Conservation (phyloP, 1,140 invertebrate genomes). For the Cepaea nemoralis region DNA sequence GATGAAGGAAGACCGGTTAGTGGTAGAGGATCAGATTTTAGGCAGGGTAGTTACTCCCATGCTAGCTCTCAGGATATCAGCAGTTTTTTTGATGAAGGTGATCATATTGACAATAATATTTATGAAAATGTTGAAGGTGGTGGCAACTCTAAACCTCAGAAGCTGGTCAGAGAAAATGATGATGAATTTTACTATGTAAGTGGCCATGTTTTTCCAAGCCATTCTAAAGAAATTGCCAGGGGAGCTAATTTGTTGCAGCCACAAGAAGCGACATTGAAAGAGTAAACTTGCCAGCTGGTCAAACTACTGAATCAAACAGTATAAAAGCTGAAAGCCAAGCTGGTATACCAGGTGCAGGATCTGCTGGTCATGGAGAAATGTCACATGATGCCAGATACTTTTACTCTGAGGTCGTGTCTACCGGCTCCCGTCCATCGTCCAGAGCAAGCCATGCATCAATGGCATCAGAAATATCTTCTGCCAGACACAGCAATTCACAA, state of each 20-base stretch:
- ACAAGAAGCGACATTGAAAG: neutral
- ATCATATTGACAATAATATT: neutral
- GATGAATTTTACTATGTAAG: constrained; percentile 22
- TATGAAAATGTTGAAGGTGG: constrained; percentile 18
- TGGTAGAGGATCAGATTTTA: neutral
- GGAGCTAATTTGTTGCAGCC: neutral
- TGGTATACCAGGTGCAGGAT: neutral
- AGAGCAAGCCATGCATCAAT: constrained; percentile 54
- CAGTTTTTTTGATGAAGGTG: constrained; percentile 59
- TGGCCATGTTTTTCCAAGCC: neutral
- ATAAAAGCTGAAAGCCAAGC: neutral
- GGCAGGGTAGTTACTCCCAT: neutral
- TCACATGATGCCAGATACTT: constrained; percentile 28
- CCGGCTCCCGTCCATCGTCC: constrained; percentile 54
- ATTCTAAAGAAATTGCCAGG: neutral
- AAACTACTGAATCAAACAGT: neutral
- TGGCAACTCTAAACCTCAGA: neutral
- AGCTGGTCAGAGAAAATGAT: neutral
- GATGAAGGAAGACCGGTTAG: neutral
- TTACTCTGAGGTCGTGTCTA: constrained; percentile 9
- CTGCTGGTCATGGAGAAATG: neutral
- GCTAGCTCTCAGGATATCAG: constrained; percentile 63
- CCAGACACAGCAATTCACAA: constrained; percentile 36
- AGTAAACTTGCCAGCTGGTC: neutral
- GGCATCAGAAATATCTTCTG: constrained; percentile 54